Evolutionary conservation across 2,888 invertebrate genomes (phyloP), one percentile per base, ranked within the genome.

Genomic region (Xestia ashworthii): DNA sequence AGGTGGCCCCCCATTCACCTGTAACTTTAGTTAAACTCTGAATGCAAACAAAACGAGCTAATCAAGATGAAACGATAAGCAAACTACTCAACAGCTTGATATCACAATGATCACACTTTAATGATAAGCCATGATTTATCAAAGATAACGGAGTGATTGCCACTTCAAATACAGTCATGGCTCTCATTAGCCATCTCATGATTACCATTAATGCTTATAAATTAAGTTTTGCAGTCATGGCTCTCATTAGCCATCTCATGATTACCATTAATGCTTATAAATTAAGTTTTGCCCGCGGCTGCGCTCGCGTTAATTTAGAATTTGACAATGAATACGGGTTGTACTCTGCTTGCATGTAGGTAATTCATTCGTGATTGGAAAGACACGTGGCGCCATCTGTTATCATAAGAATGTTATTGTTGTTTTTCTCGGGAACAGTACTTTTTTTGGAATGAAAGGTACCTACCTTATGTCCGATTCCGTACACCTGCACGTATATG

Each of bases 91-190:
- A 62, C 62, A 81, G 44, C 32, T 71, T 74, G 69, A 16, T 82
- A 62, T 55, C n/a, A 11, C 25, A 75, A 75, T 81, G 41, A 75
- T 82, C 55, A 71, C 76, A 50, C 64, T 85, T 44, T 38, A 4
- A 65, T 71, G 62, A 76, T 73, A 86, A 76, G 66, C 44, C 66
- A 62, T 70, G 70, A 82, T 82, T 73, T 86, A 50, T 32, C 53
- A 25, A 14, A 70, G 86, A 86, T 86, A 71, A 65, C 48, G 44
- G 19, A 16, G 38, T 73, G 68, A 83, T 83, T 78, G 80, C 71
- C 80, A 86, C 84, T 86, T 83, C 53, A 48, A 72, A 76, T 58
- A 48, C 16, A 65, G 19, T 44, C 62, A 60, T 38, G 46, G 60
- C 22, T 58, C n/a, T 60, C 82, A 65, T 38, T 44, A 81, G 38